Evolutionary conservation across 1,140 invertebrate genomes (phyloP).

Genomic region (Amphibalanus amphitrite): DNA sequence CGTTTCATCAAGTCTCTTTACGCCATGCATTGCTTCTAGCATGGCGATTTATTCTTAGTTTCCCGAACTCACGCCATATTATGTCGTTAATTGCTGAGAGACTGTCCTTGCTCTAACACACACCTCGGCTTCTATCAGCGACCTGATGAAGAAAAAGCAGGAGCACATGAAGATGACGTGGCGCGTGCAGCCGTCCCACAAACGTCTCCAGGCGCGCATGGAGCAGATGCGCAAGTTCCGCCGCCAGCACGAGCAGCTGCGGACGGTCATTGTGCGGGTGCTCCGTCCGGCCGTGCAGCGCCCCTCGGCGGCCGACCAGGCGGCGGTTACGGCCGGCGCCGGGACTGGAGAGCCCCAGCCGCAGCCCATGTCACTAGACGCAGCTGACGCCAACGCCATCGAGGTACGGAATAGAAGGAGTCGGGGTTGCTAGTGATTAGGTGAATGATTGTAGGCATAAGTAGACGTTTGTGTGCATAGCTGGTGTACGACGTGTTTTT

Average conservation of each 20-base stretch:
- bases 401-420: conserved; percentile 32
- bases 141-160: conserved; percentile 87
- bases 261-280: conserved; percentile 90
- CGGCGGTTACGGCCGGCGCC: conserved; percentile 14
- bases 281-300: conserved; percentile 41
- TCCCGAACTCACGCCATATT: too few species aligned
- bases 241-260: conserved; percentile 89
- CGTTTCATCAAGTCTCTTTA: too few species aligned
- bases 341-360: conserved; percentile 26
- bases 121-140: background rate
- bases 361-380: conserved; percentile 46
- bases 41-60: too few species aligned
- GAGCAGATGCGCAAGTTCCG: conserved; percentile 95
- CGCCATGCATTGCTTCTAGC: too few species aligned
- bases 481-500: too few species aligned
- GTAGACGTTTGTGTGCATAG: too few species aligned
- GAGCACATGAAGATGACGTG: conserved; percentile 96
- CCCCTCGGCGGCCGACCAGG: conserved; percentile 9
- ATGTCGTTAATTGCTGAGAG: too few species aligned
- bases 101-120: too few species aligned
- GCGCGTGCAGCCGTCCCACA: conserved; percentile 86
- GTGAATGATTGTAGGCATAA: too few species aligned
- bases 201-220: conserved; percentile 82
- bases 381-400: conserved; percentile 82
- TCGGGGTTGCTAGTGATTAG: too few species aligned